Percentiles rank a stretch among this genome's conserved stretches.
Conservation (phyloP, 30 jellyfish, hydroid and myxozoan species). For the Aurelia sp. region DNA sequence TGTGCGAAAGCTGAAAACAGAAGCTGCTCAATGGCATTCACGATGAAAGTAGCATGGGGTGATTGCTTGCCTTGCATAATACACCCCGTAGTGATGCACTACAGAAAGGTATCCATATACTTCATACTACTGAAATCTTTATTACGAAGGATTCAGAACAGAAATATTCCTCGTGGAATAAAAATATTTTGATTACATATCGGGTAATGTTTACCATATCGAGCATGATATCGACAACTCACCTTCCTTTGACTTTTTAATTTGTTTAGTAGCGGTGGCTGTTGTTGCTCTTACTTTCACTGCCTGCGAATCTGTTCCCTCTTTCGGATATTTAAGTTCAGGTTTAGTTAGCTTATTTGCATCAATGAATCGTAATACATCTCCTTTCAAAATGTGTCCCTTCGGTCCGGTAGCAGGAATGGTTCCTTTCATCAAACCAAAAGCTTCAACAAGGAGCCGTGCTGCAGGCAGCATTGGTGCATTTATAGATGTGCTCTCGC, state of each 20-base stretch:
- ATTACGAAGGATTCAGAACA: too few relatives aligned
- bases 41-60: too few relatives aligned
- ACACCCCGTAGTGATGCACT: too few relatives aligned
- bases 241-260: not conserved
- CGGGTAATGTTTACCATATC: not conserved
- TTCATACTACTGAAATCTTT: too few relatives aligned
- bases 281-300: not conserved
- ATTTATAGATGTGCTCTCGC: not conserved
- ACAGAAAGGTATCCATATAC: too few relatives aligned
- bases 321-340: not conserved
- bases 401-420: slow-evolving; percentile 85
- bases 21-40: too few relatives aligned
- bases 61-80: too few relatives aligned
- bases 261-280: not conserved
- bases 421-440: slow-evolving; percentile 25
- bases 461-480: slow-evolving; percentile 80
- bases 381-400: slow-evolving; percentile 89
- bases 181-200: not conserved
- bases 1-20: too few relatives aligned
- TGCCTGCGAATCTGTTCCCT: not conserved
- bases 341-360: slow-evolving; percentile 51
- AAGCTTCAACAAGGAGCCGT: slow-evolving; percentile 71
- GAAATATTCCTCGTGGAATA: too few relatives aligned
- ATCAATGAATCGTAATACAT: slow-evolving; percentile 66
- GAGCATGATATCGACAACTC: not conserved